These are phyloP conservation scores for Xestoiulus laeticollis DNA, from an alignment of 2,888 invertebrate species.

Conservation along the genomic window DNA sequence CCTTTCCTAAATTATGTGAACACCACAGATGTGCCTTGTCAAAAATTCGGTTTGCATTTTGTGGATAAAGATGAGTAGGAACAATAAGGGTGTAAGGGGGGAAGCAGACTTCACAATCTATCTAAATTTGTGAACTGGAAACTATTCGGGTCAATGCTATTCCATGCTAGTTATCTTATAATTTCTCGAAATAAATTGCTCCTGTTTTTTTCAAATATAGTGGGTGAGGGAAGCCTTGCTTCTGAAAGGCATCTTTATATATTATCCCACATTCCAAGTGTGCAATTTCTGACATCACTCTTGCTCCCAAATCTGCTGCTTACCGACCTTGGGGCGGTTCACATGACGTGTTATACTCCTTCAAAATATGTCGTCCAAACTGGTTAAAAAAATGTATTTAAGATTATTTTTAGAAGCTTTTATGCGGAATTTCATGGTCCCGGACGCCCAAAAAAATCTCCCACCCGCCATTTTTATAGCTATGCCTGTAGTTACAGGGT, in stretches of 20 bases:
- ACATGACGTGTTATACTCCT: neutral
- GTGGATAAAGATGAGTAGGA: neutral
- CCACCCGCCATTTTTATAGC: neutral
- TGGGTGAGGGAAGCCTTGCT: neutral
- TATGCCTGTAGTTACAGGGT: neutral
- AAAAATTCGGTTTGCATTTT: neutral
- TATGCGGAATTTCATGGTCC: conserved; percentile 4
- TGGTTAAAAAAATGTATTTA: neutral
- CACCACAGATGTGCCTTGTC: neutral
- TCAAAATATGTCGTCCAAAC: conserved; percentile 4
- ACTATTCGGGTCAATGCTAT: neutral
- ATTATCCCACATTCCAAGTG: neutral
- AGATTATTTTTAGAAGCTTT: conserved; percentile 19
- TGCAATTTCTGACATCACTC: neutral
- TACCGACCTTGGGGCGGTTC: neutral
- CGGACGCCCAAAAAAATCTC: neutral
- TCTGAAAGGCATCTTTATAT: neutral
- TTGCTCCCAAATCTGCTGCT: neutral
- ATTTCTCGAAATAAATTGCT: neutral
- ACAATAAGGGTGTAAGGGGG: neutral
- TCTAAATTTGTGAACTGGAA: neutral
- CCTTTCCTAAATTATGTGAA: neutral
- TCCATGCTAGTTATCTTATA: neutral
- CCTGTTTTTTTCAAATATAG: neutral
- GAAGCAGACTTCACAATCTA: neutral